Conservation (phyloP, 2,797 vertebrate genomes). For the Bovichtus diacanthus region DNA sequence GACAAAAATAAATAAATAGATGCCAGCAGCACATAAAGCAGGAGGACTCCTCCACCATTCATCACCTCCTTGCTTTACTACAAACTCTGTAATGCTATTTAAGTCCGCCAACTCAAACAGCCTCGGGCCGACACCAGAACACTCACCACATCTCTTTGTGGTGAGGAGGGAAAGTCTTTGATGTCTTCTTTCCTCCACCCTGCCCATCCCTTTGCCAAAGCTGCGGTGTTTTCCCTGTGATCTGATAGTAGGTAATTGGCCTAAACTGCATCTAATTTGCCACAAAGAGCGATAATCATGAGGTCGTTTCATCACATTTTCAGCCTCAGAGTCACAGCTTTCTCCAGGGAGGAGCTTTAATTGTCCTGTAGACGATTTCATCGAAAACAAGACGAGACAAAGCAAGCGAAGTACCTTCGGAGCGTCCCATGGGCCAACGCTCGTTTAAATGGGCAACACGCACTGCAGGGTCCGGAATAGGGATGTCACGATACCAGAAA, state of each 20-base stretch:
- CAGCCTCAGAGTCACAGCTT: not conserved
- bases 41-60: not conserved
- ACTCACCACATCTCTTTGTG: conserved; percentile 2
- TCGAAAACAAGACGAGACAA: not conserved
- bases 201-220: not conserved
- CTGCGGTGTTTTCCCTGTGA: conserved; percentile 78
- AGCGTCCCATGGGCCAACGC: not conserved
- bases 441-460: not conserved
- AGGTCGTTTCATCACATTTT: conserved; percentile 74
- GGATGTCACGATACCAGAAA: not conserved
- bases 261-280: conserved; percentile 90
- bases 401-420: not conserved
- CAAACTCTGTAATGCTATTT: not conserved
- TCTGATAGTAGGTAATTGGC: conserved; percentile 89
- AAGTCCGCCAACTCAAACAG: conserved; percentile 6
- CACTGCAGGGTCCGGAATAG: not conserved
- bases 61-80: not conserved
- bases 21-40: not conserved
- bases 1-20: too few species aligned
- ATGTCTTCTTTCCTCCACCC: not conserved
- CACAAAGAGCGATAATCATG: conserved; percentile 85
- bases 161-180: conserved; percentile 25
- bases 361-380: not conserved
- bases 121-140: not conserved
- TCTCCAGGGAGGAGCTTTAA: conserved; percentile 5